Percentiles rank a stretch among this genome's conserved stretches.
These are phyloP conservation scores for Coelogynopora nodosa DNA, from an alignment of 2,888 invertebrate species.

Conservation along the genomic window DNA sequence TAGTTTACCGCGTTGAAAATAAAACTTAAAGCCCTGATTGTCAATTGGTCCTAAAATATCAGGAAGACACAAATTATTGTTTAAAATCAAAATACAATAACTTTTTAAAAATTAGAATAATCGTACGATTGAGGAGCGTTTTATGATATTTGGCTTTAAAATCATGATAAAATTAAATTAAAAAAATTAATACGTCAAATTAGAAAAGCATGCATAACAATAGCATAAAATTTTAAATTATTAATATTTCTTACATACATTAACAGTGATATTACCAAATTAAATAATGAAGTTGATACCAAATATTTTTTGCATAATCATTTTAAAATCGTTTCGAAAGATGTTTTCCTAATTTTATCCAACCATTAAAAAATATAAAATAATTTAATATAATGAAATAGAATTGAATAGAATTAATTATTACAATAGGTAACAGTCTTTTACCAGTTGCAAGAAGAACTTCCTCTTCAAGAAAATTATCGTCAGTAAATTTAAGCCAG, in stretches of 20 bases:
- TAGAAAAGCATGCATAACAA: neutral
- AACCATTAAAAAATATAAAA: too few relatives aligned
- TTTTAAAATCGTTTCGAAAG: too few relatives aligned
- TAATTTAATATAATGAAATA: too few relatives aligned
- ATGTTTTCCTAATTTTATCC: too few relatives aligned
- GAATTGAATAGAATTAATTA: neutral
- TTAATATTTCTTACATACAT: too few relatives aligned
- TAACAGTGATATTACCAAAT: too few relatives aligned
- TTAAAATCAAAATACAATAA: too few relatives aligned
- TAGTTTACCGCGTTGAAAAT: conserved; percentile 30
- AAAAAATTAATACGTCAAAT: neutral
- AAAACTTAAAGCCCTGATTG: conserved; percentile 41
- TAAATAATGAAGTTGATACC: too few relatives aligned
- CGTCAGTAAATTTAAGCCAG: conserved; percentile 21
- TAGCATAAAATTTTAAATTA: neutral
- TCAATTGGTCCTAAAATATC: neutral
- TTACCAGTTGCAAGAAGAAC: conserved; percentile 16
- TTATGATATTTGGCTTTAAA: neutral
- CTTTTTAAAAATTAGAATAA: too few relatives aligned
- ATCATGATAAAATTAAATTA: neutral
- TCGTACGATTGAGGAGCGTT: neutral
- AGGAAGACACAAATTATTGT: too few relatives aligned
- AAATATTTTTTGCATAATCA: too few relatives aligned
- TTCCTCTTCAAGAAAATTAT: neutral
- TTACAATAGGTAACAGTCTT: neutral